Evolutionary conservation across 2,888 invertebrate species (phyloP).

Genomic region (Noctua comes): DNA sequence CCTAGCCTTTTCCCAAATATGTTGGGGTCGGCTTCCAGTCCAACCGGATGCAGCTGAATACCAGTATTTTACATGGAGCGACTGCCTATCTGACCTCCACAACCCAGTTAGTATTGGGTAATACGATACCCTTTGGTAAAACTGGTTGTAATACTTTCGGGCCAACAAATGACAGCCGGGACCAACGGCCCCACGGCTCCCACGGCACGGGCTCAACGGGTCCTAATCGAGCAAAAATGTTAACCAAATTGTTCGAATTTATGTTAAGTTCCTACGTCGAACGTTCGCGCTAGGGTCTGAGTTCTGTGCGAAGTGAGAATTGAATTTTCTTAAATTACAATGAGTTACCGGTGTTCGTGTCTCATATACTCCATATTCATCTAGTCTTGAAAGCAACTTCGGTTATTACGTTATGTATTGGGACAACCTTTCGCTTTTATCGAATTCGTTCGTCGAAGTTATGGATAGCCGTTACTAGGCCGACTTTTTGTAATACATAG

Average conservation of each 20-base stretch:
- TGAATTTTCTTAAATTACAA: constrained; percentile 46
- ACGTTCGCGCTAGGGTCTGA: neutral
- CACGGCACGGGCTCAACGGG: too few relatives aligned
- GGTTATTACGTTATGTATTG: constrained; percentile 14
- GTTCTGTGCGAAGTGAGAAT: constrained; percentile 26
- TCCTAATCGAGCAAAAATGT: neutral
- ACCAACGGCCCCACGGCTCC: too few relatives aligned
- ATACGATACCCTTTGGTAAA: too few relatives aligned
- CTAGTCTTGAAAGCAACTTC: neutral
- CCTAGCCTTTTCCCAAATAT: too few relatives aligned
- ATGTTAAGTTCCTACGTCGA: neutral
- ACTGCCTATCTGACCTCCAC: too few relatives aligned
- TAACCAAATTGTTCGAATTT: neutral
- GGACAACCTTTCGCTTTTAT: neutral
- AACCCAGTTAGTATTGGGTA: too few relatives aligned
- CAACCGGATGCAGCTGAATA: too few relatives aligned
- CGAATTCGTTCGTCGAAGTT: neutral
- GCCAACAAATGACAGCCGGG: too few relatives aligned
- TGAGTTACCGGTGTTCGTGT: constrained; percentile 13
- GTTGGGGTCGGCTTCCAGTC: too few relatives aligned
- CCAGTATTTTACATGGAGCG: too few relatives aligned
- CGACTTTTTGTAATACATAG: neutral
- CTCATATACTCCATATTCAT: neutral
- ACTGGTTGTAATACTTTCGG: too few relatives aligned
- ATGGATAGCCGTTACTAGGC: neutral